phyloP scores from a whole-genome alignment of 2,113 vertebrate genomes.

The Pseudonaja textilis region DNA sequence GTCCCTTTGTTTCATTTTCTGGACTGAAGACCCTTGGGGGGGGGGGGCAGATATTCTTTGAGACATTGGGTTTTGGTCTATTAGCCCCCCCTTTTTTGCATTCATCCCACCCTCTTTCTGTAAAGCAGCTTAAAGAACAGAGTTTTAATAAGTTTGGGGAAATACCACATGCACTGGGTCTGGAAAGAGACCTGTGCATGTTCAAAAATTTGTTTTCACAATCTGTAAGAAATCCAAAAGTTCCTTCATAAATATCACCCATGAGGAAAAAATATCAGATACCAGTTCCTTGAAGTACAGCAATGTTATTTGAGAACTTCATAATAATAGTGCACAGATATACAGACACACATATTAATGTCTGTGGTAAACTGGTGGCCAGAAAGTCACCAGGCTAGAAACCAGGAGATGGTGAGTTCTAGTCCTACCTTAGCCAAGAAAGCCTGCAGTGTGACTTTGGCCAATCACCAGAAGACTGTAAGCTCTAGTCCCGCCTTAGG shows the following conservation, averaged over 20 bases:
- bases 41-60: not conserved
- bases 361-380: not conserved
- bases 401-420: not conserved
- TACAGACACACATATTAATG: not conserved
- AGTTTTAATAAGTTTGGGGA: not conserved
- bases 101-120: not conserved
- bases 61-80: not conserved
- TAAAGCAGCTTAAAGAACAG: not conserved
- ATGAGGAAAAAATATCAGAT: not conserved
- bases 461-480: not conserved
- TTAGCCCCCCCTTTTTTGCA: not conserved
- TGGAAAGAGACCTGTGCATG: not conserved
- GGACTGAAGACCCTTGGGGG: not conserved
- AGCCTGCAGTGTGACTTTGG: not conserved
- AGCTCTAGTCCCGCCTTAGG: not conserved
- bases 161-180: not conserved
- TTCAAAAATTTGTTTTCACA: not conserved
- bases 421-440: not conserved
- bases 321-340: not conserved
- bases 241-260: not conserved
- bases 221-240: not conserved
- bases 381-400: not conserved
- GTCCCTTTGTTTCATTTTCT: not conserved
- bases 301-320: not conserved
- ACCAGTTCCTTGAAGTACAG: not conserved